phyloP scores from a whole-genome alignment of 1,140 invertebrate genomes.

The Phymastichus coffea region DNA sequence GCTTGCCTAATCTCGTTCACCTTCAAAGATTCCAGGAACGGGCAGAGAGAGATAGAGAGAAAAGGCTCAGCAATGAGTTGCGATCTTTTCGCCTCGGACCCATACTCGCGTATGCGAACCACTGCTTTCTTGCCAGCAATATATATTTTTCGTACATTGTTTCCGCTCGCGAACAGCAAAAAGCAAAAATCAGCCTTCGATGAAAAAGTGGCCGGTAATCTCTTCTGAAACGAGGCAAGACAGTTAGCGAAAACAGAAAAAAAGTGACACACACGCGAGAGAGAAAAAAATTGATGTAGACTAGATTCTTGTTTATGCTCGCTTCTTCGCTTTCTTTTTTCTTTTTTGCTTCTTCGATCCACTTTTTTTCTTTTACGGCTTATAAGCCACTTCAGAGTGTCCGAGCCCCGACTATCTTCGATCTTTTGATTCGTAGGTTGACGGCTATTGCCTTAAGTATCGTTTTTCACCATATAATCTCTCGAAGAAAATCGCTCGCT shows the following conservation, averaged over 20 bases:
- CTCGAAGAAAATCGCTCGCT: too few species aligned
- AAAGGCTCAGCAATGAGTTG: conserved; percentile 5
- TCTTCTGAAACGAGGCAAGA: too few species aligned
- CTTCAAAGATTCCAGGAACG: conserved; percentile 37
- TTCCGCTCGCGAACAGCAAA: conserved; percentile 13
- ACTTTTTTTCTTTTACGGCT: neutral
- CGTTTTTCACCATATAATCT: too few species aligned
- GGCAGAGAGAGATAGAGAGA: conserved; percentile 25
- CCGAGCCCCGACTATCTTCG: too few species aligned
- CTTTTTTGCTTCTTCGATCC: neutral
- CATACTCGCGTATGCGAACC: too few species aligned
- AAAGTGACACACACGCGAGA: too few species aligned
- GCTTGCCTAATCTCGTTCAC: conserved; percentile 38
- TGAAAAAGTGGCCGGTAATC: neutral
- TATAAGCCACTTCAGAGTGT: too few species aligned
- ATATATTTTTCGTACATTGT: too few species aligned
- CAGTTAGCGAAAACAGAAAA: too few species aligned
- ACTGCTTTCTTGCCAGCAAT: too few species aligned
- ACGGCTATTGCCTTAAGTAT: too few species aligned
- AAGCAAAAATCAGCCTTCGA: neutral
- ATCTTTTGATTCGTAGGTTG: too few species aligned
- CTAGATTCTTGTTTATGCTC: conserved; percentile 1
- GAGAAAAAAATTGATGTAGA: conserved; percentile 4
- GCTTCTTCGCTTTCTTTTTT: neutral
- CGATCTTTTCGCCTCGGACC: neutral